Evolutionary conservation across 1,140 invertebrate genomes (phyloP).

Genomic region (Octopus sinensis): DNA sequence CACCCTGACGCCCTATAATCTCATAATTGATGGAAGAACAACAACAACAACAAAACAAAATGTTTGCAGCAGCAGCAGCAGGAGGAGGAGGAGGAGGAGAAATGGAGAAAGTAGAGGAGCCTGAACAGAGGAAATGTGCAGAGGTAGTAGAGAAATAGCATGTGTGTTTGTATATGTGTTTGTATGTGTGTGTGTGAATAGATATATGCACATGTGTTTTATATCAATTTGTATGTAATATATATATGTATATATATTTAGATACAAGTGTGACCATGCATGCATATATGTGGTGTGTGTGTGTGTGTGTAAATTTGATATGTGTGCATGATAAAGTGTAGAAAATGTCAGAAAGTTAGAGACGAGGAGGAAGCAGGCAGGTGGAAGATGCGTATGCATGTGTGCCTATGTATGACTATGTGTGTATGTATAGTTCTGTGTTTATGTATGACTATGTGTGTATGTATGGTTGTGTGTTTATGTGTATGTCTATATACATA

Average conservation of each 20-base stretch:
- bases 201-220: not conserved
- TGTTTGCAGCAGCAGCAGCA: too few relatives aligned
- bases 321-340: not conserved
- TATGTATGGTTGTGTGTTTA: too few relatives aligned
- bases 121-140: not conserved
- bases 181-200: not conserved
- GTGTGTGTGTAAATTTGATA: not conserved
- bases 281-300: not conserved
- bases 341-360: not conserved
- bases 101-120: not conserved
- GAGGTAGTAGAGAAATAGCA: not conserved
- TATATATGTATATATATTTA: not conserved
- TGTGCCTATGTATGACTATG: too few relatives aligned
- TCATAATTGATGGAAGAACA: not conserved
- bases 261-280: not conserved
- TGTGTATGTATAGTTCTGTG: too few relatives aligned
- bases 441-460: too few relatives aligned
- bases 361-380: not conserved
- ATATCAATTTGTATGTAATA: not conserved
- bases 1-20: not conserved
- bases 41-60: too few relatives aligned
- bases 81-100: not conserved
- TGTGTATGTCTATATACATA: too few relatives aligned
- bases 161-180: not conserved
- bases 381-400: too few relatives aligned